Conservation (phyloP, 2,888 invertebrate species). For the Camptogramma bilineatum region DNA sequence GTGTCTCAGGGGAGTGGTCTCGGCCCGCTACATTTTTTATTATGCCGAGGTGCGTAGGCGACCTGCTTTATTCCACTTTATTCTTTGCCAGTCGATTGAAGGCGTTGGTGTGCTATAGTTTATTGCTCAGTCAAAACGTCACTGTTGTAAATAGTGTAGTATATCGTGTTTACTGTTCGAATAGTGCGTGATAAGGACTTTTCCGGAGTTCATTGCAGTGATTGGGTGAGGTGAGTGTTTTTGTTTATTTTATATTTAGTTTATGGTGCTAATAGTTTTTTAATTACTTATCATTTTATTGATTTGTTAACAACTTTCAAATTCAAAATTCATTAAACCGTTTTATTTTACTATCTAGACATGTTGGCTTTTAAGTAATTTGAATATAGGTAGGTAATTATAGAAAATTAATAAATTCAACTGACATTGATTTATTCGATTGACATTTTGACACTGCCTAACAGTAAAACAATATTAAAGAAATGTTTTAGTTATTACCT, state of each 20-base stretch:
- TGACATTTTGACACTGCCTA: no score
- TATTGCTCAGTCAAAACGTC: constrained; percentile 73
- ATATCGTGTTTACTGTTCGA: constrained; percentile 66
- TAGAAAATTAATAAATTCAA: no score
- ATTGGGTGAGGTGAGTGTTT: constrained; percentile 60
- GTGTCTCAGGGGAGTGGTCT: constrained; percentile 77
- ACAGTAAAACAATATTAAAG: no score
- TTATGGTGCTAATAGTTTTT: neutral
- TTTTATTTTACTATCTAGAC: no score
- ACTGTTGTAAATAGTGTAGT: constrained; percentile 73
- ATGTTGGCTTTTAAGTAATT: no score
- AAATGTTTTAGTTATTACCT: no score
- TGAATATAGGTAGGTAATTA: no score
- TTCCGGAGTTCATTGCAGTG: constrained; percentile 61
- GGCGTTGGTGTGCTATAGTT: constrained; percentile 83
- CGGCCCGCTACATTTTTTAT: constrained; percentile 74
- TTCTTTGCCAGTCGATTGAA: constrained; percentile 82
- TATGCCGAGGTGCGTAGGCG: constrained; percentile 78
- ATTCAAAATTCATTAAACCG: no score
- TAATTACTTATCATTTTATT: constrained; percentile 9
- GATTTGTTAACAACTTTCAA: neutral
- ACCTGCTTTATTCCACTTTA: constrained; percentile 81
- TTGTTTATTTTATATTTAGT: constrained; percentile 34
- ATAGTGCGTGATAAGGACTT: constrained; percentile 72
- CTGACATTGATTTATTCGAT: no score